Conservation (phyloP, 2,113 vertebrate species). For the Sorex fumeus region DNA sequence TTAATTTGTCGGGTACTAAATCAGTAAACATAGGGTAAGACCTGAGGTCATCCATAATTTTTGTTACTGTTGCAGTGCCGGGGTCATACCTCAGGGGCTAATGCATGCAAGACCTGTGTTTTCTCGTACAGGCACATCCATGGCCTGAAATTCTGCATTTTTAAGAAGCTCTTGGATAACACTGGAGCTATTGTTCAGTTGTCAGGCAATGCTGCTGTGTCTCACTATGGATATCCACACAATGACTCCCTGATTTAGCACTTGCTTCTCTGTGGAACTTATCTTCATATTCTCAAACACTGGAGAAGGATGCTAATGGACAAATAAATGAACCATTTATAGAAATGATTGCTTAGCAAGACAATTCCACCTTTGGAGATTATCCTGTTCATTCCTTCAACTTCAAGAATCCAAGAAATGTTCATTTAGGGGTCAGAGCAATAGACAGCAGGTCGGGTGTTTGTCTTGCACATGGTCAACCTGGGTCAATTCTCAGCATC, state of each 20-base stretch:
- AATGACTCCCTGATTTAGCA: fast-evolving
- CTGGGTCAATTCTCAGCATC: too few species aligned
- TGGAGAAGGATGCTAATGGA: background rate
- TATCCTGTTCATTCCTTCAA: constrained; percentile 48
- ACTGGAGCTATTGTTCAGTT: too few species aligned
- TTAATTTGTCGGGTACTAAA: background rate
- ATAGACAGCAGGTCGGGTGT: too few species aligned
- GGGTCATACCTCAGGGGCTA: background rate
- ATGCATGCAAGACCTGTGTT: background rate
- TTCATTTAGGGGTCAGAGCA: too few species aligned
- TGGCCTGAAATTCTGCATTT: background rate
- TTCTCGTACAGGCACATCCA: background rate
- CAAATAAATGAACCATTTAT: constrained; percentile 48
- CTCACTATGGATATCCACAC: background rate
- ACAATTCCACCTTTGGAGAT: constrained; percentile 30
- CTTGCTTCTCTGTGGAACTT: background rate
- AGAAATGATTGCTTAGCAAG: constrained; percentile 50
- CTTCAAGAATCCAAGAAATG: constrained; percentile 41
- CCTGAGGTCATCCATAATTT: background rate
- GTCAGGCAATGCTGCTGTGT: background rate
- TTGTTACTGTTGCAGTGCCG: background rate
- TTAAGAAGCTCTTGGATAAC: background rate
- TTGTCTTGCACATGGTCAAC: too few species aligned
- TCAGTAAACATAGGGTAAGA: background rate
- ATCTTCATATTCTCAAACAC: background rate